Evolutionary conservation across 2,888 invertebrate genomes (phyloP).

Genomic region (Pseudococcus longispinus): DNA sequence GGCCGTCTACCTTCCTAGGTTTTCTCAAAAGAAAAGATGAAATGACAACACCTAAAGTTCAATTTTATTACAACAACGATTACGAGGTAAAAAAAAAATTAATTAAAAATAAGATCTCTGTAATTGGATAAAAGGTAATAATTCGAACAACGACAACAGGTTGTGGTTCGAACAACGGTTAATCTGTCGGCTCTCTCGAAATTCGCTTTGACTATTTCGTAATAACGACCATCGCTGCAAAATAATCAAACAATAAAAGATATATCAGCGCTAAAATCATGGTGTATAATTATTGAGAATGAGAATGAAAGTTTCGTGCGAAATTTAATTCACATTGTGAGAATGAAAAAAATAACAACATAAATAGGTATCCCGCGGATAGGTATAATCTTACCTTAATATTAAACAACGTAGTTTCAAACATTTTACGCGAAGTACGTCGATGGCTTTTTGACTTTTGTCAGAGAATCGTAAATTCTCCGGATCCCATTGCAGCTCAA

Average conservation of each 20-base stretch:
- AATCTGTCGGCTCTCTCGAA: slow-evolving; percentile 97
- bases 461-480: slow-evolving; percentile 98
- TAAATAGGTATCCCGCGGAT: not conserved
- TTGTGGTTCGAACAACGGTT: slow-evolving; percentile 95
- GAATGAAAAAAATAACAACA: not conserved
- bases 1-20: not conserved
- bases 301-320: slow-evolving; percentile 3
- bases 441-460: slow-evolving; percentile 99
- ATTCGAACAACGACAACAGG: slow-evolving; percentile 93
- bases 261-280: not conserved
- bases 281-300: not conserved
- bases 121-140: slow-evolving; percentile 92
- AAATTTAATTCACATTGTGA: not conserved
- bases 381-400: slow-evolving; percentile 74
- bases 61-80: not conserved
- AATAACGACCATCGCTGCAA: slow-evolving; percentile 95
- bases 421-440: slow-evolving; percentile 94
- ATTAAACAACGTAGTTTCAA: slow-evolving; percentile 90
- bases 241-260: not conserved
- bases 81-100: slow-evolving; percentile 60
- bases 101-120: slow-evolving; percentile 95
- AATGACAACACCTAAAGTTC: not conserved
- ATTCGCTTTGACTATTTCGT: slow-evolving; percentile 98
- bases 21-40: not conserved
- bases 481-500: slow-evolving; percentile 98